A percentile compares a stretch with the other conserved stretches of the same genome.
These are phyloP conservation scores for Pseudochaenichthys georgianus DNA, from an alignment of 2,797 vertebrate species.

Conservation along the genomic window DNA sequence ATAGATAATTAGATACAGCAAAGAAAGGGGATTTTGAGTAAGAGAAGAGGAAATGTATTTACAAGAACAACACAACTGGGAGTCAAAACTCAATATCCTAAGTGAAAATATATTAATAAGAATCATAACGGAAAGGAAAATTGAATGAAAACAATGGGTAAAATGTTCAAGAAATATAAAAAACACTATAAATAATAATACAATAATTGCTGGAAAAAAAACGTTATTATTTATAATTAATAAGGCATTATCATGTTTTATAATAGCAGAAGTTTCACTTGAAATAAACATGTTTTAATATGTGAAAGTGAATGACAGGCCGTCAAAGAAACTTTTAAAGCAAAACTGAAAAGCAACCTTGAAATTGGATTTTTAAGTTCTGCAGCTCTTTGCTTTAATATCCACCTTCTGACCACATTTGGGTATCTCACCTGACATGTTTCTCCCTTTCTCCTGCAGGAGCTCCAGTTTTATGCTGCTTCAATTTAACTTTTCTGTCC, in stretches of 20 bases:
- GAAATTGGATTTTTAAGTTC: neutral
- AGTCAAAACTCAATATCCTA: constrained; percentile 18
- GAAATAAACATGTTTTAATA: neutral
- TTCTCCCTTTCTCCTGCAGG: constrained; percentile 58
- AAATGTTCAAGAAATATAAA: constrained; percentile 1
- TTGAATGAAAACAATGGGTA: neutral
- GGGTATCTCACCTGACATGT: constrained; percentile 47
- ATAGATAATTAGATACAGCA: constrained; percentile 40
- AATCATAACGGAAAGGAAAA: neutral
- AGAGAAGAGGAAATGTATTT: constrained; percentile 40
- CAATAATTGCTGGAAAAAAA: neutral
- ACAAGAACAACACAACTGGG: constrained; percentile 22
- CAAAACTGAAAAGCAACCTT: neutral
- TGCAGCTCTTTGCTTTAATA: constrained; percentile 21
- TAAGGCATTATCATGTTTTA: neutral
- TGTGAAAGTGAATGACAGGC: neutral
- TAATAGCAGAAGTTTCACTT: neutral
- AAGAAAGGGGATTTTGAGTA: constrained; percentile 36
- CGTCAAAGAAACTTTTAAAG: constrained; percentile 3
- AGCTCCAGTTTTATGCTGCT: constrained; percentile 35
- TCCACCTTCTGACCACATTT: constrained; percentile 23
- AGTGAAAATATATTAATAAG: constrained; percentile 11
- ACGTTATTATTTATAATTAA: neutral
- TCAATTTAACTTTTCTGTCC: constrained; percentile 57
- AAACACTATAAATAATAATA: neutral